Evolutionary conservation across 2,888 invertebrate genomes (phyloP), one percentile per base, ranked within the genome.

Genomic region (Drosophila cognata): DNA sequence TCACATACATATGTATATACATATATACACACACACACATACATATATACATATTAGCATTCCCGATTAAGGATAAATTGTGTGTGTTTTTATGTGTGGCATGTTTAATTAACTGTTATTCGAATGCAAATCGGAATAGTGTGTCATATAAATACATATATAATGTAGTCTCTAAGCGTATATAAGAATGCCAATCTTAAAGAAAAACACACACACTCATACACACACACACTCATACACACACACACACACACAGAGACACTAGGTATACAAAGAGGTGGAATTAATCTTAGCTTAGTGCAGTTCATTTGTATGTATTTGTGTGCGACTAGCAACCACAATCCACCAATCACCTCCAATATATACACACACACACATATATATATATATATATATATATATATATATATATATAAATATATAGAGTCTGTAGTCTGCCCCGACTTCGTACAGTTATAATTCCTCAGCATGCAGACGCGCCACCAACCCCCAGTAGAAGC

Each of bases 401-500:
- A 35, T 7, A 46, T 21, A 21, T 21, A 21, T 21, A 41, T n/a
- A n/a, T 11, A 43, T 43, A 46, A n/a, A n/a, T 46, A 46, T 46
- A 16, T 46, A 38, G 67, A 28, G 31, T 31, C 62, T 68, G 36
- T 57, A 71, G 77, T 79, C 59, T 66, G 68, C 64, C 77, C 66
- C 52, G 57, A 62, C 31, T 56, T 51, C 56, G 55, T 59, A 59
- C 73, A 46, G 46, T 46, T 57, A 57, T 16, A 57, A 33, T 50
- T 29, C 65, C 60, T 43, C 43, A 33, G 36, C 43, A 52, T 57
- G 29, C 64, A 41, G 58, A 63, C 46, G 46, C 63, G 58, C 53
- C 43, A 62, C 21, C 31, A 41, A 60, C 21, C 38, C 38, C 46
- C 53, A 63, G 84, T 82, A 76, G 84, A 76, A 64, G 82, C 78